A percentile compares a stretch with the other conserved stretches of the same genome.
Conservation (phyloP, 2,113 vertebrate genomes). For the Psettodes erumei region DNA sequence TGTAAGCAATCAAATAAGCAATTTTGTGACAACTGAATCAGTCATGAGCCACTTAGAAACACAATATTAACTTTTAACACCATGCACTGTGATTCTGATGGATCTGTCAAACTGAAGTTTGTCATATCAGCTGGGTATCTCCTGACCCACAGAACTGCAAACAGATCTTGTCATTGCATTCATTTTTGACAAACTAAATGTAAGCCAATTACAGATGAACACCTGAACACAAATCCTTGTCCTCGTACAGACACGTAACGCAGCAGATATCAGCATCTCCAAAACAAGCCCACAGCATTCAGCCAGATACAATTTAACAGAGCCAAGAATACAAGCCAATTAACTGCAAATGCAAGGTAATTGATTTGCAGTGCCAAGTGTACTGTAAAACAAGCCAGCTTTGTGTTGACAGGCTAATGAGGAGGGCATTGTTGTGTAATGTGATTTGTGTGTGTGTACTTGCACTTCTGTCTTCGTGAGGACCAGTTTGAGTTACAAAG, state of each 20-base stretch:
- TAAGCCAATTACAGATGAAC: not conserved
- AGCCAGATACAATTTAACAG: constrained; percentile 26
- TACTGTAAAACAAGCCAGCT: constrained; percentile 47
- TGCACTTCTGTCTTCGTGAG: not conserved
- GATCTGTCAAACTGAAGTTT: too few relatives aligned
- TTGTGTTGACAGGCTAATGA: constrained; percentile 57
- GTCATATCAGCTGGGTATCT: too few relatives aligned
- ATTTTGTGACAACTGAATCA: too few relatives aligned
- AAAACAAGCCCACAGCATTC: not conserved
- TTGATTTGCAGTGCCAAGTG: constrained; percentile 43
- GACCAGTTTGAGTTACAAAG: not conserved
- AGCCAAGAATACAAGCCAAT: constrained; percentile 42
- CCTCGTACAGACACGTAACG: not conserved
- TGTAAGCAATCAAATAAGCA: too few relatives aligned
- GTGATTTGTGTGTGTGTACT: not conserved
- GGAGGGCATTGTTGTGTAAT: constrained; percentile 11
- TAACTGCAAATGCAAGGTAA: constrained; percentile 48
- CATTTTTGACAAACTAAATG: not conserved
- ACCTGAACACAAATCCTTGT: constrained; percentile 32
- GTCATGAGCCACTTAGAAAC: too few relatives aligned
- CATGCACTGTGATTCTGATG: not conserved
- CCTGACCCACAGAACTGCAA: not conserved
- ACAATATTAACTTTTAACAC: too few relatives aligned
- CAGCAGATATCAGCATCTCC: constrained; percentile 5
- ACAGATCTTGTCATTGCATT: not conserved